Evolutionary conservation across 2,113 vertebrate species (phyloP), one percentile per base, ranked within the genome.

Genomic region (Pseudopipra pipra): DNA sequence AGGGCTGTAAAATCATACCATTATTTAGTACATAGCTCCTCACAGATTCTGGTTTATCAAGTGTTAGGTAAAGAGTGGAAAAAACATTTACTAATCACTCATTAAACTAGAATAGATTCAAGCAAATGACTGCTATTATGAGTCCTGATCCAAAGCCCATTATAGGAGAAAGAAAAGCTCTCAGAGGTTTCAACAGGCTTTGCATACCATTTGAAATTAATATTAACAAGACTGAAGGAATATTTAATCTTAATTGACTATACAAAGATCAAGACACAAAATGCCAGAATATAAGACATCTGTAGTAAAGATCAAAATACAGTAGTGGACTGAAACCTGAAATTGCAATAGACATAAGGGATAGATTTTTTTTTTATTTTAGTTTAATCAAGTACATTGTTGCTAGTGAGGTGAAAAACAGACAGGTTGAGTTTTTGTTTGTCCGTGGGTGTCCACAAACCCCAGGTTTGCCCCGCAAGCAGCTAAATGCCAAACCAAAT

Each of bases 11-110:
- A 90, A 91, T 90, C 81, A 89, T 82, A 90, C 47, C 55, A 67
- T 67, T 90, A 63, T 73, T 93, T 91, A 89, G 65, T 72, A 87
- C 28, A 91, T 54, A 82, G n/a, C 54, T 78, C 86, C 90, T 97
- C 52, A 44, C 0, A 56, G 72, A 89, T 90, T 79, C 39, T 74
- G 43, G 21, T 78, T 96, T 95, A 84, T 96, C 93, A 92, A 84
- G 65, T 86, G 68, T 59, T 88, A 81, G 70, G 56, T 90, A 84
- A 94, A 92, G 83, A 87, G 56, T 79, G 47, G 30, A 4, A 75
- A 84, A 96, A 94, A 39, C 61, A 59, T 84, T 89, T 93, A 72
- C 79, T 96, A 90, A 95, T 96, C 72, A 92, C 76, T 96, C 85
- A 89, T 94, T 97, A 93, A 67, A 68, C 37, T 78, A 90, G 79